These are phyloP conservation scores for Asarcornis scutulata DNA, from an alignment of 2,113 vertebrate genomes.

Conservation along the genomic window DNA sequence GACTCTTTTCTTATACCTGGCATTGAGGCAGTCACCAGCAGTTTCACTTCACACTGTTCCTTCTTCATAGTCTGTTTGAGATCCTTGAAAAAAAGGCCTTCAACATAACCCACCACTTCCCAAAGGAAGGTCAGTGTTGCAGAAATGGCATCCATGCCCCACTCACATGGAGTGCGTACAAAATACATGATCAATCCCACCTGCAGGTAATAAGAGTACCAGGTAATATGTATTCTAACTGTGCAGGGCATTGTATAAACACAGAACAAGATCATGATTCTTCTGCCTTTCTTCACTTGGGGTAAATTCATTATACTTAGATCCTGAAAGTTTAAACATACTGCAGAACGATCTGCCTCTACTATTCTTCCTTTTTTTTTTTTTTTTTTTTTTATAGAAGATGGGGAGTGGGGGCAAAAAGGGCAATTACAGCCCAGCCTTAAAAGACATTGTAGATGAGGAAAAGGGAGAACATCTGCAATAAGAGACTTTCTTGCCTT, in stretches of 20 bases:
- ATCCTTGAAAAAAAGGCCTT: slow-evolving; percentile 98
- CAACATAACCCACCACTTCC: slow-evolving; percentile 97
- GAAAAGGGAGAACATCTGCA: background rate
- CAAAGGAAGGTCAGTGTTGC: slow-evolving; percentile 97
- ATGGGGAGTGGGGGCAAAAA: background rate
- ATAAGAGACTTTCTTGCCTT: background rate
- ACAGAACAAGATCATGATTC: background rate
- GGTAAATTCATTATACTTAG: background rate
- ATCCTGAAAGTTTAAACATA: background rate
- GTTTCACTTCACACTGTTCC: slow-evolving; percentile 97
- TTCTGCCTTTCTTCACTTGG: background rate
- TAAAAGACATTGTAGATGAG: background rate
- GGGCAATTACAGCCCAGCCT: background rate
- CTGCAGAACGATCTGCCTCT: background rate
- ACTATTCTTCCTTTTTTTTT: background rate
- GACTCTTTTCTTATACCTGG: slow-evolving; percentile 82
- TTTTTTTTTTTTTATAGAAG: background rate
- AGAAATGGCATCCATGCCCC: slow-evolving; percentile 99
- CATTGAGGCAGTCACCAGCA: slow-evolving; percentile 97
- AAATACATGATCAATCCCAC: slow-evolving; percentile 99
- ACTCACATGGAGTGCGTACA: slow-evolving; percentile 95
- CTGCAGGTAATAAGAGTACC: slow-evolving; percentile 64
- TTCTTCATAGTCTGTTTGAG: slow-evolving; percentile 99
- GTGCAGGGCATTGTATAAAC: background rate
- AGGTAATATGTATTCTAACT: background rate